These are phyloP conservation scores for Hephaestus fuliginosus DNA, from an alignment of 2,797 vertebrate genomes.

Conservation along the genomic window DNA sequence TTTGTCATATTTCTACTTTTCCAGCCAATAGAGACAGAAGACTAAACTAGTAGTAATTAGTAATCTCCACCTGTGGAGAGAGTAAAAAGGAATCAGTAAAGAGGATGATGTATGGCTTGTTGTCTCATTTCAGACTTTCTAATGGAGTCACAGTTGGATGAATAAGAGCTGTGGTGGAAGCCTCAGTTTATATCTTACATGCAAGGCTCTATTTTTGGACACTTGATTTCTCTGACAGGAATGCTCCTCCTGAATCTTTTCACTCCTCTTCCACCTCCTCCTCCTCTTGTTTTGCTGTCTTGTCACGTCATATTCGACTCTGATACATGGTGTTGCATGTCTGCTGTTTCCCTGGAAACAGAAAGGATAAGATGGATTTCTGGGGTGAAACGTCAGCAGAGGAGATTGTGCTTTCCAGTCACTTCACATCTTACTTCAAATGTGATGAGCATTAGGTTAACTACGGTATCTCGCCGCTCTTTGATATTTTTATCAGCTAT, in stretches of 20 bases:
- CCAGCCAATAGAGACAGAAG: neutral
- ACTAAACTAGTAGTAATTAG: neutral
- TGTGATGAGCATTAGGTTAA: neutral
- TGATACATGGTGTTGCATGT: constrained; percentile 48
- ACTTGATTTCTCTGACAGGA: constrained; percentile 40
- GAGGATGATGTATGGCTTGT: neutral
- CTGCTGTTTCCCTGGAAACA: constrained; percentile 79
- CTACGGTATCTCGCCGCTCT: neutral
- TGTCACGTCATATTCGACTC: constrained; percentile 49
- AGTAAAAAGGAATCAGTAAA: neutral
- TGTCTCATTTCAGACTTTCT: constrained; percentile 15
- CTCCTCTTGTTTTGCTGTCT: constrained; percentile 39
- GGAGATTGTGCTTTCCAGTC: constrained; percentile 24
- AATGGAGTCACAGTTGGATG: neutral
- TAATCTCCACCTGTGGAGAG: neutral
- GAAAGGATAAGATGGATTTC: constrained; percentile 53
- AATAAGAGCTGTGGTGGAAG: constrained; percentile 5
- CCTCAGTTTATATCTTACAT: neutral
- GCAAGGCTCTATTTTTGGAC: constrained; percentile 41
- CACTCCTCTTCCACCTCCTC: constrained; percentile 21
- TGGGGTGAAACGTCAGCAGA: constrained; percentile 32
- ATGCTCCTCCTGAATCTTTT: constrained; percentile 23
- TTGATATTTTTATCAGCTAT: neutral
- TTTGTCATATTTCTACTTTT: neutral
- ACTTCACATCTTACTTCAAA: constrained; percentile 23